These are phyloP conservation scores for Acestrorhynchus altus DNA, from an alignment of 2,797 vertebrate genomes.

Conservation along the genomic window DNA sequence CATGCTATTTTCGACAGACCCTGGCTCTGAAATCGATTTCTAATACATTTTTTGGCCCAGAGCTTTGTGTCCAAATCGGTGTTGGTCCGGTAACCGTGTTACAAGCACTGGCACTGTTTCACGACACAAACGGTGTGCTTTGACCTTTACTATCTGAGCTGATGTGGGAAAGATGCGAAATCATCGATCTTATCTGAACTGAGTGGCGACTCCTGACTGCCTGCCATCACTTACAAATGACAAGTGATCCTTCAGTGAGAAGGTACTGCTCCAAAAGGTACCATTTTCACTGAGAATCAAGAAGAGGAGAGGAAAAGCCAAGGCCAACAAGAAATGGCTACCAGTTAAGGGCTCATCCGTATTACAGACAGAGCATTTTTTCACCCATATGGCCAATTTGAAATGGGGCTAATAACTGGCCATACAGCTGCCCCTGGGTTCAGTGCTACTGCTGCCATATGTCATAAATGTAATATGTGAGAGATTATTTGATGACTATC, in stretches of 20 bases:
- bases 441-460: conserved; percentile 33
- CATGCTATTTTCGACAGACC: conserved; percentile 35
- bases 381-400: conserved; percentile 33
- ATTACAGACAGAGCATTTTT: conserved; percentile 22
- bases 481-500: conserved; percentile 49
- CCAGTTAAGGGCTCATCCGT: conserved; percentile 24
- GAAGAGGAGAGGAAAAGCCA: conserved; percentile 19
- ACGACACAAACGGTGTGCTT: conserved; percentile 33
- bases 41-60: conserved; percentile 10
- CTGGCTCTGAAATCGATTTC: conserved; percentile 38
- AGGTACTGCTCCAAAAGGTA: conserved; percentile 39
- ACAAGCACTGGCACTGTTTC: neutral
- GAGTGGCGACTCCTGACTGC: conserved; percentile 45
- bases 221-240: conserved; percentile 62
- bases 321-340: conserved; percentile 22
- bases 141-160: conserved; percentile 60
- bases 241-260: conserved; percentile 60
- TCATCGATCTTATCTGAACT: conserved; percentile 58
- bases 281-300: conserved; percentile 27
- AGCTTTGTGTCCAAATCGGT: conserved; percentile 14
- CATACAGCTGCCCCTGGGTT: conserved; percentile 37
- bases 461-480: conserved; percentile 48
- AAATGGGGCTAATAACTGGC: conserved; percentile 41
- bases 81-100: neutral
- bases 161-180: conserved; percentile 33